A percentile compares a stretch with the other conserved stretches of the same genome.
Evolutionary conservation across 1,140 invertebrate species (phyloP).

Genomic region (Apocrypta bakeri): DNA sequence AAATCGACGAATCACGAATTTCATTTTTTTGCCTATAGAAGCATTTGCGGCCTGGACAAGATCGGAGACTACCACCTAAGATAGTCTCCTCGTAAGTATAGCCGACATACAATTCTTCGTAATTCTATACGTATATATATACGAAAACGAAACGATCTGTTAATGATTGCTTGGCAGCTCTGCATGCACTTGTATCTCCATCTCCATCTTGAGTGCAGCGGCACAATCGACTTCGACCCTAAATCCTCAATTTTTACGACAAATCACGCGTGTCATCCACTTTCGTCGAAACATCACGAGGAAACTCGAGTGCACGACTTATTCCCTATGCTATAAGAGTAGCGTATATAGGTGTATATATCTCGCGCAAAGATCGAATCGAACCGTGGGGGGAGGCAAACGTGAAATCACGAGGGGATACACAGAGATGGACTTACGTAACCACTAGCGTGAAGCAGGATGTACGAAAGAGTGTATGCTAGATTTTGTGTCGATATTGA

Average conservation of each 20-base stretch:
- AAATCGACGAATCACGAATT: conserved; percentile 21
- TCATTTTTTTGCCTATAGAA: conserved; percentile 45
- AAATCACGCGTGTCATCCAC: conserved; percentile 28
- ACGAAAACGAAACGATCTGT: no score
- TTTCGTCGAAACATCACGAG: not conserved
- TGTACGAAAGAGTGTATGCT: not conserved
- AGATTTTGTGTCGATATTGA: not conserved
- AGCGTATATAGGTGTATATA: not conserved
- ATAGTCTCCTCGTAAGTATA: conserved; percentile 37
- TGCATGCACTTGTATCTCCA: not conserved
- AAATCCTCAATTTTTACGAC: not conserved
- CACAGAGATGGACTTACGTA: not conserved
- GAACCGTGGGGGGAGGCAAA: not conserved
- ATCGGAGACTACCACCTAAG: conserved; percentile 5
- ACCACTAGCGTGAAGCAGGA: not conserved
- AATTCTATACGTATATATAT: no score
- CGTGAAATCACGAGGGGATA: not conserved
- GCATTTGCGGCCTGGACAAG: conserved; percentile 27
- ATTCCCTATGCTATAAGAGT: not conserved
- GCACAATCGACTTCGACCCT: not conserved
- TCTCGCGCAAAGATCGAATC: no score
- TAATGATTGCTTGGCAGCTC: no score
- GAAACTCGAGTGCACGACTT: conserved; percentile 12
- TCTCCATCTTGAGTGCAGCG: not conserved
- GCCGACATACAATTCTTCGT: not conserved